Percentiles rank a stretch among this genome's conserved stretches.
These are phyloP conservation scores for Diadegma fenestrale DNA, from an alignment of 2,888 invertebrate genomes.

Conservation along the genomic window DNA sequence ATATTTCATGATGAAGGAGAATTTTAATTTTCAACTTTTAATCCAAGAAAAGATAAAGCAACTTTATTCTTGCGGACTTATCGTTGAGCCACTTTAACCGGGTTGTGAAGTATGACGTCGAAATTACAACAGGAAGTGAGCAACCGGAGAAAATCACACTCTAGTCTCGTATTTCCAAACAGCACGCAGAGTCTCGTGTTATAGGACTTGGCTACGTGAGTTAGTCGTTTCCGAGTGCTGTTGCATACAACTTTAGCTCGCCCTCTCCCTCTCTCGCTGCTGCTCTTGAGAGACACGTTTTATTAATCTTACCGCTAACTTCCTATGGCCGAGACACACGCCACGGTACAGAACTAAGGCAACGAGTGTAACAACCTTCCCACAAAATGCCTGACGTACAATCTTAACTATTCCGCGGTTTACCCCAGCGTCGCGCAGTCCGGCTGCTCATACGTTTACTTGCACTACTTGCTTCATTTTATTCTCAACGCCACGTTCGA, in stretches of 20 bases:
- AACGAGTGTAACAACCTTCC: constrained; percentile 48
- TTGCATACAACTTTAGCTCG: constrained; percentile 50
- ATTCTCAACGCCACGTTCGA: background rate
- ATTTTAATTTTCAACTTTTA: background rate
- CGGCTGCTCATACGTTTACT: constrained; percentile 51
- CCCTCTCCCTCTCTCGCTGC: constrained; percentile 48
- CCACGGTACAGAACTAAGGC: constrained; percentile 31
- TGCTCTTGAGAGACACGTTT: constrained; percentile 48
- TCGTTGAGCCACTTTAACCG: constrained; percentile 31
- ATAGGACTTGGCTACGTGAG: constrained; percentile 32
- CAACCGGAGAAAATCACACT: constrained; percentile 47
- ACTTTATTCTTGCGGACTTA: constrained; percentile 22
- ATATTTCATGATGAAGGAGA: background rate
- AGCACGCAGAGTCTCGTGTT: constrained; percentile 44
- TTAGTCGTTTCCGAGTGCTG: constrained; percentile 55
- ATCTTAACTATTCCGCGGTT: constrained; percentile 50
- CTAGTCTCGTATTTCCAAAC: constrained; percentile 22
- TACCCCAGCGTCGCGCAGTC: constrained; percentile 56
- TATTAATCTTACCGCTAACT: constrained; percentile 68
- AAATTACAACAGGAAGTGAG: constrained; percentile 52
- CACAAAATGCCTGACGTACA: constrained; percentile 59
- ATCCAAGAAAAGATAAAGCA: background rate
- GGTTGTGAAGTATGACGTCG: constrained; percentile 35
- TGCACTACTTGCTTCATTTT: constrained; percentile 35
- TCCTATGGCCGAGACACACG: constrained; percentile 60